Evolutionary conservation across 2,113 vertebrate genomes (phyloP).

Genomic region (Glaucomys volans): DNA sequence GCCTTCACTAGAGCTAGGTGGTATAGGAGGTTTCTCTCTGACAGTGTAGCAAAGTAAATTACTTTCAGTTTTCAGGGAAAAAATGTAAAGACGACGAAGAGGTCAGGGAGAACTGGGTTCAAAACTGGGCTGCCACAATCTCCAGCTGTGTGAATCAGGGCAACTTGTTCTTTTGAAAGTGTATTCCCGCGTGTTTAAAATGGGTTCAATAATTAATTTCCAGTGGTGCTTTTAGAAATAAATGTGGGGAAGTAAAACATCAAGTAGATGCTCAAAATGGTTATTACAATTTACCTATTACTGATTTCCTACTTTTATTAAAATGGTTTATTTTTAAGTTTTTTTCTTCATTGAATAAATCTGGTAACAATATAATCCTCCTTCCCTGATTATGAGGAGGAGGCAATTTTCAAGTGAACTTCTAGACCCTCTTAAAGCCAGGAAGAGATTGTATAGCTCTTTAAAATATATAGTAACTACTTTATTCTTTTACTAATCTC

Average conservation of each 20-base stretch:
- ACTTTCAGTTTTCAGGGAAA: background rate
- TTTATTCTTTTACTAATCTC: constrained; percentile 55
- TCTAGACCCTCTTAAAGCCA: background rate
- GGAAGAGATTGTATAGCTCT: constrained; percentile 25
- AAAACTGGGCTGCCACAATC: background rate
- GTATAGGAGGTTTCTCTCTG: background rate
- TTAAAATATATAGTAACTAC: constrained; percentile 24
- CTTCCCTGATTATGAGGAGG: background rate
- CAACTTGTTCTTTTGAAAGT: background rate
- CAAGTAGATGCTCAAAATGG: background rate
- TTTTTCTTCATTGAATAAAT: background rate
- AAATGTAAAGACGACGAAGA: background rate
- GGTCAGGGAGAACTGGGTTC: background rate
- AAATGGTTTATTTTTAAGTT: background rate
- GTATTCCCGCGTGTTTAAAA: background rate
- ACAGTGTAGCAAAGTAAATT: background rate
- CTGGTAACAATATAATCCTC: background rate
- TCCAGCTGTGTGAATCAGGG: background rate
- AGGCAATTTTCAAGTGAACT: constrained; percentile 38
- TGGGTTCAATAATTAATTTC: background rate
- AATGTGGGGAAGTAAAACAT: background rate
- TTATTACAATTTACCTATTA: background rate
- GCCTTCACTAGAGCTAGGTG: background rate
- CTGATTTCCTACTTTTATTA: background rate
- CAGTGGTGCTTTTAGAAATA: background rate